These are phyloP conservation scores for Ashinkailepas kermadecensis DNA, from an alignment of 2,888 invertebrate genomes.

Conservation along the genomic window DNA sequence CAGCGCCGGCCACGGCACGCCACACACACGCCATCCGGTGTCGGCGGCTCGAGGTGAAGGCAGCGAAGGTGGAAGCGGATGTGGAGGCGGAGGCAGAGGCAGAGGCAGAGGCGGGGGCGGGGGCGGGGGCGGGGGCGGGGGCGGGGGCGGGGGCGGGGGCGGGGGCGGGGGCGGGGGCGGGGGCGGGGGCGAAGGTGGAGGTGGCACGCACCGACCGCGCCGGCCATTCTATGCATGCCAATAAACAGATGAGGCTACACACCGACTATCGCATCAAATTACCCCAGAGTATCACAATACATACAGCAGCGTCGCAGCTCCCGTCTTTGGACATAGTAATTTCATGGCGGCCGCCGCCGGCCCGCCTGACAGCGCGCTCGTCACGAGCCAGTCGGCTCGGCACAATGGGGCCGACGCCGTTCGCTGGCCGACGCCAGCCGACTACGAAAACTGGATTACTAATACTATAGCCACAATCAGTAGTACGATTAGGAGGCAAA, in stretches of 20 bases:
- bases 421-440: background rate
- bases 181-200: no score
- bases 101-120: no score
- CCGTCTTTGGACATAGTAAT: constrained; percentile 19
- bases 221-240: background rate
- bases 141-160: no score
- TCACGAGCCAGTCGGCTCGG: background rate
- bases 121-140: no score
- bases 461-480: constrained; percentile 68
- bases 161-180: no score
- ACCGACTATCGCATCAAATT: constrained; percentile 12
- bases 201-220: no score
- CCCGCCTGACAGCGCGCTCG: background rate
- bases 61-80: no score
- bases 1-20: no score
- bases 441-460: constrained; percentile 36
- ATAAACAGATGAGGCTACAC: background rate
- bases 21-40: no score
- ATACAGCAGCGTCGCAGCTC: background rate
- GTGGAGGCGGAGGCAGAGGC: no score
- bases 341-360: background rate
- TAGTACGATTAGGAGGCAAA: constrained; percentile 70
- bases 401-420: constrained; percentile 8
- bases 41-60: no score
- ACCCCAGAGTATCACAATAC: constrained; percentile 23